Evolutionary conservation across 2,888 invertebrate genomes (phyloP).

Genomic region (Clusia tigrina): DNA sequence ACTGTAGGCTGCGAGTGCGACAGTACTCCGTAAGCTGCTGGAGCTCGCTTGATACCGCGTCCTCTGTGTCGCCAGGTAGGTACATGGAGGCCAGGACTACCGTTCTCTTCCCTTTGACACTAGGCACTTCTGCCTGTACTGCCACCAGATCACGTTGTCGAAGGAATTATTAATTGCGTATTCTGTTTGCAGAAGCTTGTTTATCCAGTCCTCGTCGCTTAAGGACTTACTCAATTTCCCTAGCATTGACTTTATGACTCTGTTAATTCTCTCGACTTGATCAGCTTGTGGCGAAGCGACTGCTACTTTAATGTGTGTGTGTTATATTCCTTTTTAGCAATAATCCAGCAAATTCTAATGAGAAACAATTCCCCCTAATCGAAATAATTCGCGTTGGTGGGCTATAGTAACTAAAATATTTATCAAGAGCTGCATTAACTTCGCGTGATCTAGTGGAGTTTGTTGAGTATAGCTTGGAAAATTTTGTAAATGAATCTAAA

Average conservation of each 20-base stretch:
- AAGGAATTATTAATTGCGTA: slow-evolving; percentile 18
- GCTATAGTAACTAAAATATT: slow-evolving; percentile 5
- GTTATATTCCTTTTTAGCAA: not conserved
- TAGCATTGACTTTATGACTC: not conserved
- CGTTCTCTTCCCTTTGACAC: too few species aligned
- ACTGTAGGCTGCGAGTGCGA: too few species aligned
- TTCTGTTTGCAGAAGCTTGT: not conserved
- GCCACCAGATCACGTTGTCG: too few species aligned
- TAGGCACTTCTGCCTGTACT: too few species aligned
- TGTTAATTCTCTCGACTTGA: slow-evolving; percentile 18
- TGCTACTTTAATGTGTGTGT: slow-evolving; percentile 14
- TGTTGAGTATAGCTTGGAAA: slow-evolving; percentile 10
- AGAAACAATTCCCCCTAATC: slow-evolving; percentile 15
- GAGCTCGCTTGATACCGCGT: too few species aligned
- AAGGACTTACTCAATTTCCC: not conserved
- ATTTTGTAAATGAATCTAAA: slow-evolving; percentile 18
- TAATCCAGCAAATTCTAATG: slow-evolving; percentile 12
- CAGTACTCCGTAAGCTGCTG: too few species aligned
- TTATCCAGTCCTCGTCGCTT: not conserved
- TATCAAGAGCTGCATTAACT: not conserved
- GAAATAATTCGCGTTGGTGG: slow-evolving; percentile 4
- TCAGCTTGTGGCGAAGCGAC: slow-evolving; percentile 10
- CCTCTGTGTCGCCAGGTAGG: too few species aligned
- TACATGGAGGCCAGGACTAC: too few species aligned
- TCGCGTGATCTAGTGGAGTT: slow-evolving; percentile 11